Percentiles rank a stretch among this genome's conserved stretches.
Evolutionary conservation across 2,797 vertebrate species (phyloP).

Genomic region (Benthosema pterotum): DNA sequence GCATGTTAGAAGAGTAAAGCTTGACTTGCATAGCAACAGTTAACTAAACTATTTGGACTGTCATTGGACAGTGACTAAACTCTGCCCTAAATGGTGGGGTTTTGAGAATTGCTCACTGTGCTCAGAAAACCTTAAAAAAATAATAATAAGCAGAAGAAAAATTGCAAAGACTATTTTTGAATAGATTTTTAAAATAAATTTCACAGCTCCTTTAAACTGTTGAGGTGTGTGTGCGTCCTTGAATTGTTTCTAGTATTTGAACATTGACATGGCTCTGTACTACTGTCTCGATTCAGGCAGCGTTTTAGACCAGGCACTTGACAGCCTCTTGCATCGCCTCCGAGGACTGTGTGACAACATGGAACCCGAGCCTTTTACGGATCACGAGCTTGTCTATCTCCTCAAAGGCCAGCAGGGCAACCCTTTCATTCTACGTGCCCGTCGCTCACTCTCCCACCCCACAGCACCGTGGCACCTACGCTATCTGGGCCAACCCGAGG

Average conservation of each 20-base stretch:
- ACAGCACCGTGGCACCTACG: constrained; percentile 92
- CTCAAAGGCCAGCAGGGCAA: constrained; percentile 97
- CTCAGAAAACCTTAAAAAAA: no score
- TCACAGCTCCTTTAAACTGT: no score
- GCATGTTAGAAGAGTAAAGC: no score
- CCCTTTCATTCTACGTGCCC: constrained; percentile 92
- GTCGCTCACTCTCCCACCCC: constrained; percentile 88
- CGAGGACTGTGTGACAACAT: constrained; percentile 97
- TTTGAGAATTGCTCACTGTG: no score
- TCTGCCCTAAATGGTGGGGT: no score
- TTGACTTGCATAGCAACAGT: no score
- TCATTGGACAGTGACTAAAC: no score
- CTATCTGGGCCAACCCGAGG: constrained; percentile 95
- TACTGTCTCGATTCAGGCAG: constrained; percentile 79
- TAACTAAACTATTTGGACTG: no score
- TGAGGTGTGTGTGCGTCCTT: not conserved
- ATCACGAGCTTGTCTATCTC: constrained; percentile 96
- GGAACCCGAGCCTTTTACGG: constrained; percentile 92
- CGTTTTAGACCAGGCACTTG: constrained; percentile 92
- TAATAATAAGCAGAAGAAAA: no score
- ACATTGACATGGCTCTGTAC: not conserved
- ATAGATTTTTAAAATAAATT: no score
- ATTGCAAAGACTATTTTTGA: no score
- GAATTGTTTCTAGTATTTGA: not conserved
- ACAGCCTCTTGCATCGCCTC: constrained; percentile 93